Evolutionary conservation across 2,888 invertebrate species (phyloP), one percentile per base, ranked within the genome.

Genomic region (Drosophila paranaensis): DNA sequence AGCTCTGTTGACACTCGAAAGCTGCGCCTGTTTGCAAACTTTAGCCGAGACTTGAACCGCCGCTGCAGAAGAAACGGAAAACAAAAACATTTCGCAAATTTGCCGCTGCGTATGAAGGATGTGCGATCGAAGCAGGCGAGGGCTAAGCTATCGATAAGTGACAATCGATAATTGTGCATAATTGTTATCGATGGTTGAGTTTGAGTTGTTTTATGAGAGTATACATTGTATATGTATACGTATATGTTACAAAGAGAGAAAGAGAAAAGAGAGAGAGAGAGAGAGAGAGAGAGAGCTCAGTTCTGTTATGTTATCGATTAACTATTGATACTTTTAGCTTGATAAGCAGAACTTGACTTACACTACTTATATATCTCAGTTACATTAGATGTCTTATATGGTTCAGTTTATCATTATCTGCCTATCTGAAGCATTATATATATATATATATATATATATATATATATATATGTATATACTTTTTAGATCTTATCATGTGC

Each of bases 1-100:
- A 80, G 64, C 68, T 64, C 53, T 60, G 65, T 71, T 75, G 75
- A 67, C 65, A 72, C 80, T 70, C 57, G 67, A 89, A 87, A 87
- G 86, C 90, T 89, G 72, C 53, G 71, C 55, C 48, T 71, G 65
- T 57, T 68, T 74, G 82, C 78, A 77, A 84, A 84, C 87, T 84
- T 82, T 88, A 86, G 83, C 74, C 56, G 20, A 64, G 86, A 82
- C 88, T 60, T 42, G 37, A 86, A 89, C 86, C 86, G 88, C 86
- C 5, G 40, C 35, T n/a, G 39, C 54, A 11, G 6, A 6, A n/a
- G 14, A n/a, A n/a, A 20, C 14, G 6, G 20, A 33, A 45, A 45
- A 43, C 14, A 27, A 43, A 57, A 66, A 63, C 9, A 43, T 43
- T 69, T 66, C 81, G 4, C 10, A 51, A 66, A 69, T 51, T 66